Conservation (phyloP, 2,797 vertebrate species). For the Vipera latastei region DNA sequence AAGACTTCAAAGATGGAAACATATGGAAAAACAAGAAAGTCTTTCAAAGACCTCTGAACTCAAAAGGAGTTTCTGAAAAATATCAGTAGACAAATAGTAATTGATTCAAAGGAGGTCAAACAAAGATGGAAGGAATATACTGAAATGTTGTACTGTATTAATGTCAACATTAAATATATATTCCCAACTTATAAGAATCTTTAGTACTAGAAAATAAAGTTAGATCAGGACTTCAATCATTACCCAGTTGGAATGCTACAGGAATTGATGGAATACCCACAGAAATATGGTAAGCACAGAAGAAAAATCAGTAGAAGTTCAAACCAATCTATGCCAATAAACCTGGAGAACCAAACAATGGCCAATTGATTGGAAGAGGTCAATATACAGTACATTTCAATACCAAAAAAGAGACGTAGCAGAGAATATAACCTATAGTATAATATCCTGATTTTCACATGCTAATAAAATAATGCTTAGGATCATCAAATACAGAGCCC, state of each 20-base stretch:
- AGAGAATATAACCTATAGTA: neutral
- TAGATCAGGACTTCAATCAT: neutral
- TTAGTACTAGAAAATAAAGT: neutral
- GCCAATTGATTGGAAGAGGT: neutral
- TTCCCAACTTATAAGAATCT: neutral
- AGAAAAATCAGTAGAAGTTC: neutral
- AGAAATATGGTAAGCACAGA: neutral
- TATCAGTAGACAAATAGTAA: neutral
- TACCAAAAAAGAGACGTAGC: neutral
- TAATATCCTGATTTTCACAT: neutral
- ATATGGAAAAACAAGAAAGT: neutral
- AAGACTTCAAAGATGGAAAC: neutral
- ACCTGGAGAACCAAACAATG: neutral
- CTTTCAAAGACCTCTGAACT: neutral
- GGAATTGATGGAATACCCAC: neutral
- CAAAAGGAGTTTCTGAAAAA: neutral
- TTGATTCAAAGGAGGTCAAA: neutral
- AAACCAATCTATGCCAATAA: neutral
- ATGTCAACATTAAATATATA: neutral
- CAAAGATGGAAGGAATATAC: neutral
- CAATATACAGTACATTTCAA: neutral
- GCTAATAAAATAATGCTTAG: neutral
- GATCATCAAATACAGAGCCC: neutral
- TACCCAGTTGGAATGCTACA: neutral
- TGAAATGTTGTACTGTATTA: neutral